phyloP scores from a whole-genome alignment of 2,113 vertebrate genomes.

The Ameiurus melas region DNA sequence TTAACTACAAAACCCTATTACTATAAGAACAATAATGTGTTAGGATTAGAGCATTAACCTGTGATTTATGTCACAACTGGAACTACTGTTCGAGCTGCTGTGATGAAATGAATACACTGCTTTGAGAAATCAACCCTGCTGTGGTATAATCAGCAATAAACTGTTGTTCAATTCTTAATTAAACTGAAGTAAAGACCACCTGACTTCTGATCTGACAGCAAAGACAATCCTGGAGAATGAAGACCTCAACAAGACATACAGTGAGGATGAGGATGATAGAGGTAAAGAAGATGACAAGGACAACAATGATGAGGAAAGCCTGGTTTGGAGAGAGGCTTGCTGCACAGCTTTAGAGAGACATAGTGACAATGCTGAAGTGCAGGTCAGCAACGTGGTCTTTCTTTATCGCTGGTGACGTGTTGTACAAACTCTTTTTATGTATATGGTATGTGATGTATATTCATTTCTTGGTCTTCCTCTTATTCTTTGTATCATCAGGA shows the following conservation, averaged over 20 bases:
- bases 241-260: conserved; percentile 73
- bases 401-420: not conserved
- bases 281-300: conserved; percentile 71
- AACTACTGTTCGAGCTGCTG: not conserved
- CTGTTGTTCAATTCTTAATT: not conserved
- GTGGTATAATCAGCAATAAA: not conserved
- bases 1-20: not conserved
- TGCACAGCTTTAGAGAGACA: conserved; percentile 84
- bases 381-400: conserved; percentile 70
- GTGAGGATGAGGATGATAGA: conserved; percentile 68
- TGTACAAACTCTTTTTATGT: not conserved
- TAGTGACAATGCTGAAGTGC: conserved; percentile 77
- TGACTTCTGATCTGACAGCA: conserved; percentile 69
- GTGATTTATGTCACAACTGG: not conserved
- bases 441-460: not conserved
- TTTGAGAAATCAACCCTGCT: not conserved
- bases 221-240: conserved; percentile 88
- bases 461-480: not conserved
- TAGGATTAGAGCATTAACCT: not conserved
- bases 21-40: not conserved
- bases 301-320: conserved; percentile 73
- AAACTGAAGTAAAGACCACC: not conserved
- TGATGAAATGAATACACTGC: not conserved
- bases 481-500: conserved; percentile 71
- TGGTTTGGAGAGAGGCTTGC: conserved; percentile 85